Conservation (phyloP, 2,888 invertebrate genomes). For the Amaurobius ferox region DNA sequence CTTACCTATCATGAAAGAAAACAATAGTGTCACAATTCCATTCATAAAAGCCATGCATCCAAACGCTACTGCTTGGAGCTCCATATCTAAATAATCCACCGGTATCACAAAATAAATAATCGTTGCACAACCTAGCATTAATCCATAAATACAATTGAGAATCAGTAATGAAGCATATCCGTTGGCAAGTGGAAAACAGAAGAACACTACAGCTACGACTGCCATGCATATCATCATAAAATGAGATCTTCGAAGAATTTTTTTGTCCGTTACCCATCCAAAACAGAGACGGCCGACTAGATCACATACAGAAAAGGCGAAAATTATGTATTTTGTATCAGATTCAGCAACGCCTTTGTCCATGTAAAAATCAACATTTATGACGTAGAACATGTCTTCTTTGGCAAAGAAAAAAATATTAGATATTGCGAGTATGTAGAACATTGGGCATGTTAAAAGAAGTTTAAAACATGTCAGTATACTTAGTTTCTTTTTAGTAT, state of each 20-base stretch:
- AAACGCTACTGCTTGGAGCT: slow-evolving; percentile 43
- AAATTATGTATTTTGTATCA: slow-evolving; percentile 67
- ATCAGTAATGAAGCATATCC: slow-evolving; percentile 26
- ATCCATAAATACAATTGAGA: slow-evolving; percentile 42
- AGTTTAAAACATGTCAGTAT: no score
- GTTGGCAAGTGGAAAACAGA: slow-evolving; percentile 29
- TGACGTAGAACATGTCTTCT: slow-evolving; percentile 59
- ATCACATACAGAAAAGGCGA: slow-evolving; percentile 71
- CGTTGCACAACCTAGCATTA: slow-evolving; percentile 50
- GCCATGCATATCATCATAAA: slow-evolving; percentile 50
- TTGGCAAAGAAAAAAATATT: slow-evolving; percentile 54
- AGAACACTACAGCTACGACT: slow-evolving; percentile 32
- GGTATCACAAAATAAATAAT: slow-evolving; percentile 48
- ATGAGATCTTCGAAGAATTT: slow-evolving; percentile 20
- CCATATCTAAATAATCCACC: slow-evolving; percentile 35
- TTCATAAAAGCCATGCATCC: slow-evolving; percentile 67
- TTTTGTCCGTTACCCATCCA: slow-evolving; percentile 69
- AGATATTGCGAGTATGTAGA: slow-evolving; percentile 49
- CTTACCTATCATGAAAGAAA: slow-evolving; percentile 53
- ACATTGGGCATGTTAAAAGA: slow-evolving; percentile 55
- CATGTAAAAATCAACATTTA: slow-evolving; percentile 71
- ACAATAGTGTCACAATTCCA: slow-evolving; percentile 42
- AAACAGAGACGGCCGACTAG: slow-evolving; percentile 70
- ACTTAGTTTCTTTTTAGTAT: no score
- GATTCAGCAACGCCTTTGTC: slow-evolving; percentile 58